These are phyloP conservation scores for Omphaloscelis lunosa DNA, from an alignment of 2,888 invertebrate species.

Conservation along the genomic window DNA sequence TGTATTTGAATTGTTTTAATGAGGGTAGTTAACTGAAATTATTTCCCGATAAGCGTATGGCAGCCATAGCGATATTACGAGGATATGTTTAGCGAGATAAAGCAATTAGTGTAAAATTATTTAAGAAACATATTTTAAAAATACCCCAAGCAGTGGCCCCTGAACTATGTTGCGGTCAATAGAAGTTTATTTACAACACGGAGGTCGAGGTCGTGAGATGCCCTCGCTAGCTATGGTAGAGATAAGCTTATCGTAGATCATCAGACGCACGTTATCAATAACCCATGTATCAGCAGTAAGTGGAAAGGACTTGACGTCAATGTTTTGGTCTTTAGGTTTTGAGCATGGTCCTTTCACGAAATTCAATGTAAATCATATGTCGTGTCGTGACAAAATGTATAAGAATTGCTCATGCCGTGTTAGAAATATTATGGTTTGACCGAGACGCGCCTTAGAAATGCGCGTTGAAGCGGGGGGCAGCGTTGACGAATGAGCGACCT, in stretches of 20 bases:
- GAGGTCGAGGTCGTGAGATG: conserved; percentile 37
- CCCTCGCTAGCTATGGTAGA: conserved; percentile 64
- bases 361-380: not conserved
- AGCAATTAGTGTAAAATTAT: conserved; percentile 43
- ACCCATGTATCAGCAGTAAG: not conserved
- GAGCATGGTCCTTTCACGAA: too few species aligned
- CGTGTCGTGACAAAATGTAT: not conserved
- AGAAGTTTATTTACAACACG: conserved; percentile 45
- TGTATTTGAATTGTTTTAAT: conserved; percentile 38
- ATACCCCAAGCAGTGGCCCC: conserved; percentile 18
- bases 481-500: too few species aligned
- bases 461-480: too few species aligned
- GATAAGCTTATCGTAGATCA: conserved; percentile 65
- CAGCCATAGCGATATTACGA: conserved; percentile 54
- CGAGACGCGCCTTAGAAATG: too few species aligned
- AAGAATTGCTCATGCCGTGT: not conserved
- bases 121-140: conserved; percentile 29
- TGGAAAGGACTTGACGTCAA: not conserved
- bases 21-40: conserved; percentile 29
- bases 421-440: not conserved
- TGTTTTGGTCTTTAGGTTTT: not conserved
- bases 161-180: conserved; percentile 26
- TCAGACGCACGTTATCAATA: conserved; percentile 32
- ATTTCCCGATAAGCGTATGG: conserved; percentile 54
- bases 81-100: conserved; percentile 25